Evolutionary conservation across 2,797 vertebrate genomes (phyloP), one percentile per base, ranked within the genome.

Genomic region (Holocentrus rufus): DNA sequence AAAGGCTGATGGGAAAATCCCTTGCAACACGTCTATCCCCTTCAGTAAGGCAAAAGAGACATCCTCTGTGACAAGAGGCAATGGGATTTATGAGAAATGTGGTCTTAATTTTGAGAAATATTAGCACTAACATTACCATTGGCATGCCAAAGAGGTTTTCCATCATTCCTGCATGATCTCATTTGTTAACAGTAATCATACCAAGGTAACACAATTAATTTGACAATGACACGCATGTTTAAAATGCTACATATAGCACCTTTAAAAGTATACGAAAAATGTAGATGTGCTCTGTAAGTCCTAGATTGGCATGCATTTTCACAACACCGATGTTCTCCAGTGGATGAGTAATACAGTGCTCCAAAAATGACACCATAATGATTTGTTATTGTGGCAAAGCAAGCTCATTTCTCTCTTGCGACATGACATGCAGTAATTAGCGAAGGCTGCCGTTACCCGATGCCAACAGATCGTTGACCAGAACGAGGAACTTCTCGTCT

Each of bases 391-490:
- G 65, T n/a, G 31, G 53, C 25, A n/a, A 55, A 76, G 66, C 30
- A 7, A 66, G 72, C 56, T 20, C 60, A 17, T 79, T 63, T 56
- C 69, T 53, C 60, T 81, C 71, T 54, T 20, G 30, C 64, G 57
- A 81, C 73, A 74, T 65, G 79, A 74, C 72, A 71, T 8, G 58
- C 36, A 30, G 73, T 72, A 84, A 79, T 86, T 74, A 83, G 79
- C 1, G 1, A 47, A 49, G 63, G 74, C 70, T 59, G 76, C 62
- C 56, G 74, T 87, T 92, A 99, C 97, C 98, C 72, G 97, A 96
- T 61, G 97, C 96, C 92, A 99, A 70, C 72, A 99, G 95, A 86
- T 99, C 97, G 46, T 99, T 99, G 87, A 99, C 89, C 87, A 97
- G 93, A 82, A 99, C 95, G 13, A 98, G 94, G 91, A 99, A 99